Base-by-base conservation (phyloP, 2,797 vertebrate species). In the Australoheros facetus region DNA sequence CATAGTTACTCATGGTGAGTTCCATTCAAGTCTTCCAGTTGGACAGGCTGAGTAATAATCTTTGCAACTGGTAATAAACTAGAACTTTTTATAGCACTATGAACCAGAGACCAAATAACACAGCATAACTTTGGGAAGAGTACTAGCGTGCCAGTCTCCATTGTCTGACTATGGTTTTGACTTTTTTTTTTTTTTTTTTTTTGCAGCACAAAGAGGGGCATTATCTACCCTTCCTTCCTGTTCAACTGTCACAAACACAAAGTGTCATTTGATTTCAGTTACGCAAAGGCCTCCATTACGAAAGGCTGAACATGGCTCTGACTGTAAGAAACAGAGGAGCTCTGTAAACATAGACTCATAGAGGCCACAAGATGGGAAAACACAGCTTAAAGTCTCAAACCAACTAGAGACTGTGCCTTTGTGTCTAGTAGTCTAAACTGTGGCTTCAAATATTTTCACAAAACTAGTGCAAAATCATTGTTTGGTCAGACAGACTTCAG, bases 251-350 rank as follows among this genome's bases (percentile, higher is more conserved):
- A 88, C 84, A 90, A 86, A 92, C 71, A 91, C 80, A 92, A 83
- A 89, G 84, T 80, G 83, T 89, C 86, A 84, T 85, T 93, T 93
- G 86, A 93, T 88, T 92, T 90, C 82, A 75, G 84, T 90, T 92
- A 87, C 12, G 88, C 86, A 87, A 87, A 90, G 84, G 75, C 85
- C 79, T 82, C 81, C 56, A 74, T 93, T 89, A 85, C 73, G 26
- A 91, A 87, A 87, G 71, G 72, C 84, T 87, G 87, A 90, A 83
- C 85, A 81, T 77, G 84, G 81, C 81, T 83, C 83, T 77, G 89
- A 80, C 79, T 75, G 85, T 80, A 84, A 89, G 88, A 72, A 89
- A 92, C 87, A 94, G 86, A 89, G 82, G 66, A 78, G 85, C 90
- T 88, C 85, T 93, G 86, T 93, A 91, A 94, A 91, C 82, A 83